A percentile compares a stretch with the other conserved stretches of the same genome.
Evolutionary conservation across 2,113 vertebrate species (phyloP).

Genomic region (Etheostoma cragini): DNA sequence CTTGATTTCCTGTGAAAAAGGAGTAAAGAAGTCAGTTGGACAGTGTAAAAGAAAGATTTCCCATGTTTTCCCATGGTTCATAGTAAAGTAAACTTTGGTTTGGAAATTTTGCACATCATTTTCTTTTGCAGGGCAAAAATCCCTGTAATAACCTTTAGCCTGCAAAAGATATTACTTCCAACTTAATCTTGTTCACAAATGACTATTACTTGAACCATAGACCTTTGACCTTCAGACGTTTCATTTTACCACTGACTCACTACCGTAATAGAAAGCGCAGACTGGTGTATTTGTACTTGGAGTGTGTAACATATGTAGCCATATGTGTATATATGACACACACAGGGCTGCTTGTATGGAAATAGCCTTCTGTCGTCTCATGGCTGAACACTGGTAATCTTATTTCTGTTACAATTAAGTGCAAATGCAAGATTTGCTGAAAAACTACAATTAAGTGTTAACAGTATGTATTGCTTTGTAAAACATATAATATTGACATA

Average conservation of each 20-base stretch:
- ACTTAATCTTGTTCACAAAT: not conserved
- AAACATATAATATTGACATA: not conserved
- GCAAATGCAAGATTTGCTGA: not conserved
- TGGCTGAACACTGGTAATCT: not conserved
- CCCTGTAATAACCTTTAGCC: not conserved
- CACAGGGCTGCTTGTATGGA: not conserved
- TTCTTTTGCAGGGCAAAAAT: not conserved
- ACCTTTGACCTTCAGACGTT: conserved; percentile 12
- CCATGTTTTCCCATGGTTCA: not conserved
- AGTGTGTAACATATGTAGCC: not conserved
- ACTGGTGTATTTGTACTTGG: too few species aligned
- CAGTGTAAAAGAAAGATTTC: not conserved
- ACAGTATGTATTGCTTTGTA: not conserved
- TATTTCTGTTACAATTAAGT: not conserved
- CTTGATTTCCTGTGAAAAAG: conserved; percentile 74
- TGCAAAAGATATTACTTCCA: not conserved
- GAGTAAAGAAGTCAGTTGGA: not conserved
- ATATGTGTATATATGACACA: not conserved
- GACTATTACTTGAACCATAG: not conserved
- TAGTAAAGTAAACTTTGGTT: not conserved
- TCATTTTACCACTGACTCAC: not conserved
- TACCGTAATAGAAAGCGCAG: not conserved
- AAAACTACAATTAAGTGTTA: not conserved
- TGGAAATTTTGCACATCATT: not conserved
- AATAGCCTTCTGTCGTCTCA: not conserved